Base-by-base conservation (phyloP, 2,113 vertebrate species). In the Lepisosteus osseus region DNA sequence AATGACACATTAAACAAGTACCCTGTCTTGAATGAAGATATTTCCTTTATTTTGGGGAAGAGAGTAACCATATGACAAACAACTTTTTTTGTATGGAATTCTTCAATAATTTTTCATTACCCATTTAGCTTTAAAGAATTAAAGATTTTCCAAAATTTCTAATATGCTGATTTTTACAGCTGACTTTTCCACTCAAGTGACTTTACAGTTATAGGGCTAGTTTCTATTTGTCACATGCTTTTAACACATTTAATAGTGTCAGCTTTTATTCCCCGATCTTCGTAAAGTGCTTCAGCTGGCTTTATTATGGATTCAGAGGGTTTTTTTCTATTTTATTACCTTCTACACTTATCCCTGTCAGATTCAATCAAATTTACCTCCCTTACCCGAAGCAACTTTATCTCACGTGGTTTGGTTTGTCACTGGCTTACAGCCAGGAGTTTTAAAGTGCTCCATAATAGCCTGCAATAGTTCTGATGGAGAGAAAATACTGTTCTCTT, bases 391-490 rank as follows among this genome's bases (percentile, higher is more conserved):
- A 83, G 80, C 61, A 29, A 65, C 77, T 1, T 17, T 61, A 75
- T 85, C 83, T 86, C 84, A 74, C 0, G 83, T 84, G 86, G 79
- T 75, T 65, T 69, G 55, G 77, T 54, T 84, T 83, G 78, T 86
- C 76, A 72, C 76, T 78, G 81, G 80, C 79, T 71, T 77, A 79
- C 83, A 79, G 74, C 78, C 74, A 72, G 68, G 76, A 82, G 69
- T 80, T 82, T 90, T 84, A 85, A 88, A 90, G 89, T 88, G 86
- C 87, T 87, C 82, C 83, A 81, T 90, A 90, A 91, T 91, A 90
- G 88, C 80, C 71, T 78, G 72, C 77, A 88, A 90, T 89, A 88
- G 89, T 79, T 84, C 74, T 64, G 64, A 84, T 83, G 82, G 85
- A 86, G 67, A 85, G 80, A 85, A 85, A 82, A 86, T 83, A 82